A percentile compares a stretch with the other conserved stretches of the same genome.
Evolutionary conservation across 2,113 vertebrate genomes (phyloP).

Genomic region (Globicephala melas): DNA sequence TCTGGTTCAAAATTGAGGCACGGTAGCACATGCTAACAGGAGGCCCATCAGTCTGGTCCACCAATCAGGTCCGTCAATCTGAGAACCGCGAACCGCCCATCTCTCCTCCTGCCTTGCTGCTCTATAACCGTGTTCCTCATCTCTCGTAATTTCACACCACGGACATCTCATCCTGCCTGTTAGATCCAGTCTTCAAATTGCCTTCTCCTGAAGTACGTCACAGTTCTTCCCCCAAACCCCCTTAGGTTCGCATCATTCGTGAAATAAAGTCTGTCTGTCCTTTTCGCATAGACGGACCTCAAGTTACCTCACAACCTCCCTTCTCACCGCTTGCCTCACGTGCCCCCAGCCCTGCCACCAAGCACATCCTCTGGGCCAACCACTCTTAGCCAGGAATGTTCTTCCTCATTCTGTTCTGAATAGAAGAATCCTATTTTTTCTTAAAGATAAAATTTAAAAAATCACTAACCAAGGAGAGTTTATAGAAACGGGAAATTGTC

Average conservation of each 20-base stretch:
- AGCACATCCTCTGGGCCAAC: background rate
- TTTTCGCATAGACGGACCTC: background rate
- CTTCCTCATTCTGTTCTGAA: background rate
- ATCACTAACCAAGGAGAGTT: background rate
- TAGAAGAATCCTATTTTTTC: background rate
- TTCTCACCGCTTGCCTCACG: background rate
- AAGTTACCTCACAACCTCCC: background rate
- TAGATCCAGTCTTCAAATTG: background rate
- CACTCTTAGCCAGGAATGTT: background rate
- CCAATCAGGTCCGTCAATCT: background rate
- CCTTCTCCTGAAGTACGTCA: background rate
- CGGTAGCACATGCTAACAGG: background rate
- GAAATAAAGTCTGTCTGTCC: background rate
- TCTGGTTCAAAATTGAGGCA: background rate
- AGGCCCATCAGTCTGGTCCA: background rate
- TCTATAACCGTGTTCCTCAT: background rate
- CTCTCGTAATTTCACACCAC: background rate
- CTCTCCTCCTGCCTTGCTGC: background rate
- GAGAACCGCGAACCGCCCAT: background rate
- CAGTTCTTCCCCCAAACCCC: background rate
- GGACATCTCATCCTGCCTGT: background rate
- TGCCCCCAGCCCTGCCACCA: background rate
- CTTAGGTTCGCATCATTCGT: background rate
- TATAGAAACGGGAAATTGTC: background rate
- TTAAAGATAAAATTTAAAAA: background rate